Conservation (phyloP, 92 coral and sea anemone genomes). For the Actinostola sp. region DNA sequence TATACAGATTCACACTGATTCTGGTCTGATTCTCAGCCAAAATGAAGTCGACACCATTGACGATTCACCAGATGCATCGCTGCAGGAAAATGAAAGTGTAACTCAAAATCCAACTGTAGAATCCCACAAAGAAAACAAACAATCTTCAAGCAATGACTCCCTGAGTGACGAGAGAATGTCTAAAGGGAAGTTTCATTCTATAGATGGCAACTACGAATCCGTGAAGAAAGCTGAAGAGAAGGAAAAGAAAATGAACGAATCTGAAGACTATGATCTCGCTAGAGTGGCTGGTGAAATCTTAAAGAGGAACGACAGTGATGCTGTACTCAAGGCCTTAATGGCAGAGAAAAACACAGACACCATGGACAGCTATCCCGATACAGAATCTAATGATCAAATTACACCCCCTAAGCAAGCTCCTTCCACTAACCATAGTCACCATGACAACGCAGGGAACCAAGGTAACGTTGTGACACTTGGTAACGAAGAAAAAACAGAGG, state of each 20-base stretch:
- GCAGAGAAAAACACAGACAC: slow-evolving; percentile 1
- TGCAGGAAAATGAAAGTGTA: not conserved
- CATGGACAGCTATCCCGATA: slow-evolving; percentile 19
- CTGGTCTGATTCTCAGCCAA: slow-evolving; percentile 29
- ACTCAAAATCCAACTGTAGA: not conserved
- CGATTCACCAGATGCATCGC: slow-evolving; percentile 23
- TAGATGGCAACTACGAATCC: slow-evolving; percentile 6
- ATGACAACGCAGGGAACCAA: not conserved
- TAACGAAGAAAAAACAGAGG: not conserved
- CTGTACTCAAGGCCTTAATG: slow-evolving; percentile 19
- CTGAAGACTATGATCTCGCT: not conserved
- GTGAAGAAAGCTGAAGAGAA: slow-evolving; percentile 1
- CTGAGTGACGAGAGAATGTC: too few species aligned
- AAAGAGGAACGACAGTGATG: slow-evolving; percentile 17
- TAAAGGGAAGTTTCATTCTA: not conserved
- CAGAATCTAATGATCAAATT: not conserved
- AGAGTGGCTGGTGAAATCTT: slow-evolving; percentile 22
- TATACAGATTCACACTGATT: slow-evolving; percentile 19
- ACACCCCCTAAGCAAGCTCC: too few species aligned
- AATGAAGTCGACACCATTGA: slow-evolving; percentile 32
- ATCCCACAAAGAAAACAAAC: not conserved
- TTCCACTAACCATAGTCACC: too few species aligned
- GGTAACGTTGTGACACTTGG: not conserved
- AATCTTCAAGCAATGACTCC: not conserved
- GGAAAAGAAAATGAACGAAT: not conserved